Base-by-base conservation (phyloP, 2,797 vertebrate species). In the Calcarius lapponicus region DNA sequence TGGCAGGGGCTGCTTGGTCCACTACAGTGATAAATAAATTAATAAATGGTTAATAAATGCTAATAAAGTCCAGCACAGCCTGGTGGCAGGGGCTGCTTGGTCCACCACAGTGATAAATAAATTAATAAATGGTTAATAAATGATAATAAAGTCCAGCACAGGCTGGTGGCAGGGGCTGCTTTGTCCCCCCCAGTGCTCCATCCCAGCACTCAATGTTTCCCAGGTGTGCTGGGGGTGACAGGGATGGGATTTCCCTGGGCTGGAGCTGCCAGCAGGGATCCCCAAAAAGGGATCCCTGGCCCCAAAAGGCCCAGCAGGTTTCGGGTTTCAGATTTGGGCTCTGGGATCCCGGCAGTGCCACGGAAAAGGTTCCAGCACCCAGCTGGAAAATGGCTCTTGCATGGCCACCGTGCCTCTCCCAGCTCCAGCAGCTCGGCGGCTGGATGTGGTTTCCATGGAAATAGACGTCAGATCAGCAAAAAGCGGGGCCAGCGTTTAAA, bases 361-460 rank as follows among this genome's bases (percentile, higher is more conserved):
- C 67, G n/a, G 28, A 10, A 53, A 86, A 42, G 28, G 53, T 11
- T 48, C 42, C 13, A 24, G 58, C 57, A 61, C 3, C 32, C 50
- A 66, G 84, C 90, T 94, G 84, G 89, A 80, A 93, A 86, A 94
- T 69, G 93, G 93, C 85, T 83, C 69, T 94, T 72, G 92, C 85
- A 7, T 54, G 85, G 34, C 92, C 85, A 51, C 79, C 48, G 67
- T 9, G 96, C 92, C 96, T 94, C 86, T 95, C 94, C 94, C 95
- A 96, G 4, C 94, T 96, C 96, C 53, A 95, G 97, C 94, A 96
- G 97, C 97, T 97, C 90, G 5, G 47, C 38, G 91, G 80, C 96
- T 97, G 86, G 96, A 96, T 96, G 84, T 97, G 96, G 98, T 98
- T 98, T 97, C 98, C 98, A 98, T 98, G 97, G 98, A 98, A 98